Evolutionary conservation across 1,140 invertebrate species (phyloP).

Genomic region (Melipona quadrifasciata): DNA sequence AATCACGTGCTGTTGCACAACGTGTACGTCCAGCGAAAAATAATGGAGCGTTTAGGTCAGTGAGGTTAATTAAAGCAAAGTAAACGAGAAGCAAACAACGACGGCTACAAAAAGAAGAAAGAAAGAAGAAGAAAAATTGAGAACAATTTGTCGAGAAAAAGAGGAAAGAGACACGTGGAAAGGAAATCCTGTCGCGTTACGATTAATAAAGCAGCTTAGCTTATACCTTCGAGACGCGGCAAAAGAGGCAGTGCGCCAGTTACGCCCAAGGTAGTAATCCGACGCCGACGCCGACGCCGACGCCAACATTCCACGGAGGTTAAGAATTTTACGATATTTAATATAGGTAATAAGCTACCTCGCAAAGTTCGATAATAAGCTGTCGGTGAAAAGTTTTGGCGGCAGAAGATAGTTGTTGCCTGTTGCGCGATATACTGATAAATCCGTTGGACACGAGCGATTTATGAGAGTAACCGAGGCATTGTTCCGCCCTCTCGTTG

Average conservation of each 20-base stretch:
- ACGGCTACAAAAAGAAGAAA: neutral
- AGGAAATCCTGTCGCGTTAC: neutral
- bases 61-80: too few species aligned
- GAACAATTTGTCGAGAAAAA: neutral
- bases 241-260: slow-evolving; percentile 13
- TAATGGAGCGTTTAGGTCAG: too few species aligned
- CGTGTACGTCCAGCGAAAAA: too few species aligned
- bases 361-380: slow-evolving; percentile 49
- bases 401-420: slow-evolving; percentile 16
- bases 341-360: slow-evolving; percentile 44
- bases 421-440: slow-evolving; percentile 15
- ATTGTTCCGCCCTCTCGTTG: neutral
- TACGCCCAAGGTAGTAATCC: slow-evolving; percentile 26
- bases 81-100: neutral
- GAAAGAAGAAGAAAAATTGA: too few species aligned
- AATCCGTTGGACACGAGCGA: slow-evolving; percentile 3
- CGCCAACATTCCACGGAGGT: slow-evolving; percentile 40
- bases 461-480: neutral
- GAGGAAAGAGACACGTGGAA: neutral
- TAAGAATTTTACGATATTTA: slow-evolving; percentile 57
- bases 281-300: slow-evolving; percentile 38
- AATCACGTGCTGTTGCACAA: too few species aligned
- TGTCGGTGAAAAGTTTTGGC: slow-evolving; percentile 33
- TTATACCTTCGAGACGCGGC: too few species aligned
- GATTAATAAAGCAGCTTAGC: slow-evolving; percentile 42